These are phyloP conservation scores for Paracanthobrama guichenoti DNA, from an alignment of 2,113 vertebrate genomes.

Conservation along the genomic window DNA sequence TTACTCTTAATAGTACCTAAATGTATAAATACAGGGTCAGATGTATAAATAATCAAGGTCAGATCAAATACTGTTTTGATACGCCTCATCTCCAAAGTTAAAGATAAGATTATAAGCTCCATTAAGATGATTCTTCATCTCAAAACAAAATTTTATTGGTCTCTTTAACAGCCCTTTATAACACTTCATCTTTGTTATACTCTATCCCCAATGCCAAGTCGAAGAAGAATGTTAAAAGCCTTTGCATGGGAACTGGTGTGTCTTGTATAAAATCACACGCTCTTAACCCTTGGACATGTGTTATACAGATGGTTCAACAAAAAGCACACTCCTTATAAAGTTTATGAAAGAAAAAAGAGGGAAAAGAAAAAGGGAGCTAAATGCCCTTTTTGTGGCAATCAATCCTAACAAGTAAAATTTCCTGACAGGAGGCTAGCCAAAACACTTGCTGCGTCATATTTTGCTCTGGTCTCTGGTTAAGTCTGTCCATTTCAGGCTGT, in stretches of 20 bases:
- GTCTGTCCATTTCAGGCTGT: slow-evolving; percentile 34
- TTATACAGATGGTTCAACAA: slow-evolving; percentile 44
- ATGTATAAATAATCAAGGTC: no score
- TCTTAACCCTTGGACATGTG: slow-evolving; percentile 41
- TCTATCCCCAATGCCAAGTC: background rate
- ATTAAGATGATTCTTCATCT: background rate
- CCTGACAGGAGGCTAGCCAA: slow-evolving; percentile 39
- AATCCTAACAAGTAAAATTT: slow-evolving; percentile 26
- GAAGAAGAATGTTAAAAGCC: slow-evolving; percentile 24
- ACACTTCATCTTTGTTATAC: background rate
- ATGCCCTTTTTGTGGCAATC: slow-evolving; percentile 36
- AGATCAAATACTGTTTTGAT: slow-evolving; percentile 30
- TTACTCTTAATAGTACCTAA: no score
- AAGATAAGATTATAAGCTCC: background rate
- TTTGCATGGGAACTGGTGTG: background rate
- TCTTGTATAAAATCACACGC: slow-evolving; percentile 11
- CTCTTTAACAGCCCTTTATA: background rate
- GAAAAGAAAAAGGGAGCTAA: slow-evolving; percentile 15
- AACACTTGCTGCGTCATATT: slow-evolving; percentile 29
- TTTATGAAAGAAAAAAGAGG: slow-evolving; percentile 3
- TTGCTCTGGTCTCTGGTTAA: slow-evolving; percentile 9
- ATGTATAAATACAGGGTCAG: no score
- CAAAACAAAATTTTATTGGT: background rate
- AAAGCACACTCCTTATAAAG: slow-evolving; percentile 15
- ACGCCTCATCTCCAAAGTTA: background rate